Evolutionary conservation across 2,888 invertebrate genomes (phyloP).

Genomic region (Eupithecia centaureata): DNA sequence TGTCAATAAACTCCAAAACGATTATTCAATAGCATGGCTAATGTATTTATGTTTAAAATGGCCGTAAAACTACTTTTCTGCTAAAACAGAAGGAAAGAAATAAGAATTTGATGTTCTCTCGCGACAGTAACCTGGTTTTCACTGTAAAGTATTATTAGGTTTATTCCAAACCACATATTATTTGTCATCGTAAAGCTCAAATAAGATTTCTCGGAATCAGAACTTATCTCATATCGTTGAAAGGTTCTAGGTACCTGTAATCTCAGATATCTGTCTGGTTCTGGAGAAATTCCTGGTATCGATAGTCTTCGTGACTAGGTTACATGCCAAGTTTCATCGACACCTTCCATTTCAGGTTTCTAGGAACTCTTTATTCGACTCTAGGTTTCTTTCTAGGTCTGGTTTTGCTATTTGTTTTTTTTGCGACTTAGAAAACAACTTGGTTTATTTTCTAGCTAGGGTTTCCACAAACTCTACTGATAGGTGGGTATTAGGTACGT

Average conservation of each 20-base stretch:
- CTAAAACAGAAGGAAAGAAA: too few relatives aligned
- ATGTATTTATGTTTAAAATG: background rate
- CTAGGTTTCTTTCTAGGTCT: background rate
- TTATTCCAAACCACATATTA: background rate
- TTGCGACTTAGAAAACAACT: conserved; percentile 8
- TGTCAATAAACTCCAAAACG: background rate
- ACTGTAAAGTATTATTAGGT: too few relatives aligned
- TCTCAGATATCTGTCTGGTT: background rate
- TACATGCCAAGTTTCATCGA: background rate
- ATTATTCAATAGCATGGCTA: background rate
- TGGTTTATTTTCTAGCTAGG: background rate
- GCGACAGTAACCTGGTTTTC: too few relatives aligned
- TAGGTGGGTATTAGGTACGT: too few relatives aligned
- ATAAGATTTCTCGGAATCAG: background rate
- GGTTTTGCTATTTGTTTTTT: background rate
- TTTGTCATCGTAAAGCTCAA: background rate
- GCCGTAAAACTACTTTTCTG: too few relatives aligned
- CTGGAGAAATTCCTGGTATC: conserved; percentile 6
- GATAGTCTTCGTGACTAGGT: background rate
- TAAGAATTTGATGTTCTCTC: too few relatives aligned
- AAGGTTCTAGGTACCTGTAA: background rate
- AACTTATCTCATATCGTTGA: background rate
- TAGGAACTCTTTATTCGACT: background rate
- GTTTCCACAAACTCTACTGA: background rate
- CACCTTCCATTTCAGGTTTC: background rate